Base-by-base conservation (phyloP, 2,797 vertebrate species). In the Dicrostonyx torquatus region DNA sequence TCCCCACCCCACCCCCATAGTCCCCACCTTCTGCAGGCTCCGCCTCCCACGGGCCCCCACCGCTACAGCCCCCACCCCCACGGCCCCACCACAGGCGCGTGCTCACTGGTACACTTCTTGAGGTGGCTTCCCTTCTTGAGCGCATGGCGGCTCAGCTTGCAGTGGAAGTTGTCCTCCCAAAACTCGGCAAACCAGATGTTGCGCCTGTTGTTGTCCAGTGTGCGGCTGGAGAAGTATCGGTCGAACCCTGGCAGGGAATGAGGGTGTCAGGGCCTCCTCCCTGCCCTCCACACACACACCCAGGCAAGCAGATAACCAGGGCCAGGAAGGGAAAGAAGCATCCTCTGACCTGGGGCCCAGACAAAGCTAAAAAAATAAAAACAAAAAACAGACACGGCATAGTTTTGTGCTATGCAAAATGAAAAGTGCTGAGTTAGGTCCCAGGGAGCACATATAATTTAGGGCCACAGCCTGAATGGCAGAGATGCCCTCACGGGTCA, bases 181-280 rank as follows among this genome's bases (percentile, higher is more conserved):
- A 99, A 99, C 97, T 99, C 99, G 0, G 99, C 99, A 78, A 99
- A 99, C 99, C 99, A 99, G 95, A 99, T 99, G 97, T 99, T 99
- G 45, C 99, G 98, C 89, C 99, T 99, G 98, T 99, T 99, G 98
- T 99, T 99, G 98, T 99, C 99, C 95, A 99, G 98, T 0, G 99
- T 99, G 95, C 99, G 98, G 97, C 99, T 99, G 98, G 98, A 99
- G 98, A 99, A 99, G 98, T 99, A 99, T 90, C 99, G 99, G 97
- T 99, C 99, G 89, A 99, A 99, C 94, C 99, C 99, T 99, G 98
- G 20, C 43, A 34, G 53, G 77, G 64, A 17, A 64, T 72, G 40
- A 7, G 34, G 48, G 22, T 3, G 8, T 96, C 15, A 96, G 93
- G 60, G 40, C 68, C 86, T 55, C 2, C 4, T 0, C 9, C 24